Base-by-base conservation (phyloP, 2,113 vertebrate species). In the Nycticebus coucang region DNA sequence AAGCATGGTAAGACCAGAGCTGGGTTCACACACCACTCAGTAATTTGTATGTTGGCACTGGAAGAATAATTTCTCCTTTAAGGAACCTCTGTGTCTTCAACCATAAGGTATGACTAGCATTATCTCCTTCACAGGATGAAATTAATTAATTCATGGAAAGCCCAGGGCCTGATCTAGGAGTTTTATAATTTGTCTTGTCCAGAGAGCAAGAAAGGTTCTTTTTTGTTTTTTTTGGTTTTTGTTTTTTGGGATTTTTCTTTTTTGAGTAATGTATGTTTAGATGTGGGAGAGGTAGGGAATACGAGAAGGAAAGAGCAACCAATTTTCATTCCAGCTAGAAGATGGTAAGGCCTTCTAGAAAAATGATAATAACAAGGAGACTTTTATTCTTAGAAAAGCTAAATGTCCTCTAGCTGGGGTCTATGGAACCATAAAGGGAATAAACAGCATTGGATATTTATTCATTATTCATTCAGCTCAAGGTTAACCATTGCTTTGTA, bases 301-400 rank as follows among this genome's bases (percentile, higher is more conserved):
- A 60, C 33, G 53, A 35, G 26, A 66, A 57, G 26, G 60, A 88
- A 22, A 37, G 35, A 37, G 11, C 33, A 26, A 14, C 19, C 30
- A n/a, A 81, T 71, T 85, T 93, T 79, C 62, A 79, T 57, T 72
- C 89, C 15, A 72, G 18, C 50, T 78, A 79, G 41, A 89, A 93
- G 14, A 10, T 79, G 28, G n/a, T 21, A 62, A 92, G 71, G 9
- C 28, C n/a, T 84, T 89, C n/a, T 17, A 45, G 24, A 74, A 57
- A 90, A 66, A 85, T 21, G 6, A 4, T 45, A 90, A 35, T 41
- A 77, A 71, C 41, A 72, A 55, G 57, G 24, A 68, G 53, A 17
- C 35, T 75, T 88, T 84, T 89, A 41, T 78, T 72, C 62, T 55
- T 64, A 45, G 53, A 78, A 72, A 7, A 95, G 15, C 37, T 72